Evolutionary conservation across 2,113 vertebrate genomes (phyloP).

Genomic region (Grammomys dolichurus): DNA sequence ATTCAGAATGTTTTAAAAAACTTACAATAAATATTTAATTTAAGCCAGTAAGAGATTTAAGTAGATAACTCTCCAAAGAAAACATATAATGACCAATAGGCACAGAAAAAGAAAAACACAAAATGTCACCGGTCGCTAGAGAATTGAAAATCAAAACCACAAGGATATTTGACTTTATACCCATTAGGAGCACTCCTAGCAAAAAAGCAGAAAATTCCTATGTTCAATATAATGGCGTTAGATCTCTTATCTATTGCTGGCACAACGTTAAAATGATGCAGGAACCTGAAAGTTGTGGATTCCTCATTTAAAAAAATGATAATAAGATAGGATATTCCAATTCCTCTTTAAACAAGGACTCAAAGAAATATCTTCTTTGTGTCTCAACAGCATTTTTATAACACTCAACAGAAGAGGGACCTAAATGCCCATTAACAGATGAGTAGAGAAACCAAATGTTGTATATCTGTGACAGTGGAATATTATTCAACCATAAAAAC

Average conservation of each 20-base stretch:
- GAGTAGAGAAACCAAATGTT: not conserved
- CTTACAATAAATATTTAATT: not conserved
- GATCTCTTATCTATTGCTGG: not conserved
- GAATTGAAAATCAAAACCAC: constrained; percentile 27
- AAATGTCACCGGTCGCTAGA: not conserved
- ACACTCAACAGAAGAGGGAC: not conserved
- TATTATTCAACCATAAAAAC: not conserved
- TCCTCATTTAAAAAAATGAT: not conserved
- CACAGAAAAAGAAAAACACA: not conserved
- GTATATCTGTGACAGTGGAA: not conserved
- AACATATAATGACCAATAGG: not conserved
- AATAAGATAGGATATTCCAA: not conserved
- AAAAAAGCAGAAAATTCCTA: not conserved
- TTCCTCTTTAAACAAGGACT: not conserved
- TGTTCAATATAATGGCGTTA: not conserved
- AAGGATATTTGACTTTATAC: not conserved
- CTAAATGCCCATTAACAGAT: not conserved
- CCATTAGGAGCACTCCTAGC: not conserved
- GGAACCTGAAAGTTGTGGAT: not conserved
- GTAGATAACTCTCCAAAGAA: constrained; percentile 6
- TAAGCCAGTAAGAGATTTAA: not conserved
- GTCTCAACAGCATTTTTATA: not conserved
- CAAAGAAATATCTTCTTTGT: not conserved
- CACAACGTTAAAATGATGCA: not conserved
- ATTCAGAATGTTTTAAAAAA: not conserved